Percentiles rank a stretch among this genome's conserved stretches.
Conservation (phyloP, 2,888 invertebrate genomes). For the Troides aeacus region DNA sequence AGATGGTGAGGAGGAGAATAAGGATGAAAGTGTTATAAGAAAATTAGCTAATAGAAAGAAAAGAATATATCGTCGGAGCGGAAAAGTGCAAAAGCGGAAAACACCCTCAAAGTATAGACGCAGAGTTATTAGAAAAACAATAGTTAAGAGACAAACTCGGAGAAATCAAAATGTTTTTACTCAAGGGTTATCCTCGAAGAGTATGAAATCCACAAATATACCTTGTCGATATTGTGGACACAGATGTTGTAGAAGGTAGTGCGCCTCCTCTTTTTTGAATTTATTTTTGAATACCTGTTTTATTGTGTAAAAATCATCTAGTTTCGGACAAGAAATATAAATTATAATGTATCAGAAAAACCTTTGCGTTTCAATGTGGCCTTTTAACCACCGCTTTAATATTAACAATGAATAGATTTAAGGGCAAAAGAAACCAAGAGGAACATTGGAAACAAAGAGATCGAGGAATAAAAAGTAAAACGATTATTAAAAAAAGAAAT, state of each 20-base stretch:
- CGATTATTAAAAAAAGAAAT: not conserved
- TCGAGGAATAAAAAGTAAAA: not conserved
- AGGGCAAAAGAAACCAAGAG: not conserved
- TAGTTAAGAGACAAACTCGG: not conserved
- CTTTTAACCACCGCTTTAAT: not conserved
- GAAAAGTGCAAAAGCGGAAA: not conserved
- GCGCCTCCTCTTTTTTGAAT: not conserved
- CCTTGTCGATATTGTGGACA: constrained; percentile 4
- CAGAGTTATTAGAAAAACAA: not conserved
- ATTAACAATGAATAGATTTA: constrained; percentile 1
- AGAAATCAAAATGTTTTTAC: not conserved
- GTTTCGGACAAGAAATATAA: not conserved
- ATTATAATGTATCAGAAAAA: not conserved
- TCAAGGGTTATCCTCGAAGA: not conserved
- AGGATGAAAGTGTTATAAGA: not conserved
- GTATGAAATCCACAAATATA: not conserved
- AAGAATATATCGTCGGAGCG: not conserved
- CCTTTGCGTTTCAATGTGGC: not conserved
- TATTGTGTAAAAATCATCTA: not conserved
- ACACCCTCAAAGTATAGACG: not conserved
- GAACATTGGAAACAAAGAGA: not conserved
- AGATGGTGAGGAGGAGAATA: not conserved
- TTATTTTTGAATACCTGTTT: not conserved
- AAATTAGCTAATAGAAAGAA: not conserved
- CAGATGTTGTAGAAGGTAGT: constrained; percentile 2